phyloP scores from a whole-genome alignment of 2,888 invertebrate species.

The Dasysyrphus albostriatus region DNA sequence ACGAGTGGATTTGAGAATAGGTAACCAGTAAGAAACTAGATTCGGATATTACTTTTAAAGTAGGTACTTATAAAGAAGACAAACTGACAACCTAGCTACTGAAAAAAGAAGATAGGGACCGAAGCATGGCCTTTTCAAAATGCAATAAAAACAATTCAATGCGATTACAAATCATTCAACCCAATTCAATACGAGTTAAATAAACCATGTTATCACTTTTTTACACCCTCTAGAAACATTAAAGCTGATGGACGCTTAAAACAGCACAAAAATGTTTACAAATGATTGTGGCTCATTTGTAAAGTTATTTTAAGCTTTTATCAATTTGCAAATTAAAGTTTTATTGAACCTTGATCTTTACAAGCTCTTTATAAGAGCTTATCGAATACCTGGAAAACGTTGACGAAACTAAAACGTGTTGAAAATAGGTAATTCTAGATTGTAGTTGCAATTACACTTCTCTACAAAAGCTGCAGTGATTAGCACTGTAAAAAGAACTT shows the following conservation, averaged over 20 bases:
- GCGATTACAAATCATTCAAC: too few species aligned
- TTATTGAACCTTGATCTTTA: conserved; percentile 2
- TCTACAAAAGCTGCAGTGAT: neutral
- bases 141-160: too few species aligned
- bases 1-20: too few species aligned
- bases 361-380: neutral
- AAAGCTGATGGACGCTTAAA: too few species aligned
- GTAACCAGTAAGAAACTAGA: too few species aligned
- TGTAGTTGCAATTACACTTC: neutral
- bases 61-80: too few species aligned
- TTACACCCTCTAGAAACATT: neutral
- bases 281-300: neutral
- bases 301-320: conserved; percentile 6
- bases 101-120: too few species aligned
- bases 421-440: neutral
- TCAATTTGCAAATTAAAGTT: neutral
- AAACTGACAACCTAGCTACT: too few species aligned
- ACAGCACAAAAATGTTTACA: too few species aligned
- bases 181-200: too few species aligned
- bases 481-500: neutral
- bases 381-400: neutral
- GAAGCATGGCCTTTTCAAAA: too few species aligned
- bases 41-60: too few species aligned
- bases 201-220: neutral
- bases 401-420: neutral